Evolutionary conservation across 2,113 vertebrate genomes (phyloP), one percentile per base, ranked within the genome.

Genomic region (Emydura subglobosa): DNA sequence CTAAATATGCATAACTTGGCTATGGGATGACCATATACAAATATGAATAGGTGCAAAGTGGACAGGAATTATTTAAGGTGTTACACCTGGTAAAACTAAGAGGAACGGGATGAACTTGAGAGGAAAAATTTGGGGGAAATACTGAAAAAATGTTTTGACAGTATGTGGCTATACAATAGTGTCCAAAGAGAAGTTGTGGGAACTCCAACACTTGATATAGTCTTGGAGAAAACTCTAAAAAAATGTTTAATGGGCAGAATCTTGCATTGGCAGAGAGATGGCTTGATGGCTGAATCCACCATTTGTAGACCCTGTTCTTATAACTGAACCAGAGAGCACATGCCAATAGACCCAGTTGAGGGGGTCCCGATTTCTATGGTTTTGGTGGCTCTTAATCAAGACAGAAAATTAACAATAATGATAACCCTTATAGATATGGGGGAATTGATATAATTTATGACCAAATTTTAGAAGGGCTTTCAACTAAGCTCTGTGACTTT

Each of bases 291-390:
- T 17, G 10, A 3, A 39, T 74, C 1, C 9, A 74, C 6, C 50
- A 1, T 50, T 85, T 72, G 65, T 22, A 39, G 19, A 39, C 19
- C 17, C 65, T 68, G 21, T 12, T 91, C 7, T 13, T 3, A 19
- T 5, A 24, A 14, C 12, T 78, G 74, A 31, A 5, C 8, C 5
- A 4, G 1, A 0, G 9, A 76, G 1, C 42, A 1, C 42, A 54
- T 72, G 34, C 85, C 55, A 76, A 59, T 92, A 72, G 13, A n/a
- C 12, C 22, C 2, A 10, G 1, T 65, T 86, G 17, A 44, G 10
- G 57, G 3, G 3, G 17, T 39, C 76, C 31, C n/a, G 24, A 16
- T 9, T 27, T 91, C 92, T 49, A 44, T 93, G 7, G n/a, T 27
- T 8, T 50, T 82, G 11, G 5, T 78, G 55, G 3, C 1, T 95